phyloP scores from a whole-genome alignment of 37 sponge, comb jelly and placozoan genomes.

The Aphrocallistes beatrix region DNA sequence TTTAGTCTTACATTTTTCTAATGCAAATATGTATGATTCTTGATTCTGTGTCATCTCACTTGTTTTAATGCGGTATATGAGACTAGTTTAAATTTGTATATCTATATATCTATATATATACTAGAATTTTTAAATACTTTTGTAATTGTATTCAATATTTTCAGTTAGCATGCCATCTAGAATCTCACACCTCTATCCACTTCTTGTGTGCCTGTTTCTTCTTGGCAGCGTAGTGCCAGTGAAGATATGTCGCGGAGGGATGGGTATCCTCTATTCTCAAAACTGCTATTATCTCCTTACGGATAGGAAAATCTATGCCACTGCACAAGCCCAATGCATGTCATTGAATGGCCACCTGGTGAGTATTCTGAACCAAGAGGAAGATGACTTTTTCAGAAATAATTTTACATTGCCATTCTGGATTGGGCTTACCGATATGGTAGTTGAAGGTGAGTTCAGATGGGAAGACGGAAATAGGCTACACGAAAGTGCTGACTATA shows the following conservation, averaged over 20 bases:
- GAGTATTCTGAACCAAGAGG: neutral
- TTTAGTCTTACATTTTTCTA: constrained; percentile 27
- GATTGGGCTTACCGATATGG: neutral
- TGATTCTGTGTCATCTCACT: neutral
- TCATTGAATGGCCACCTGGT: neutral
- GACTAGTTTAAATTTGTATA: neutral
- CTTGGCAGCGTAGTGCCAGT: neutral
- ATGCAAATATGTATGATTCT: neutral
- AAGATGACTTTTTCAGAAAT: neutral
- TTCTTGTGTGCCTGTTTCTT: neutral
- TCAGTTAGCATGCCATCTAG: neutral
- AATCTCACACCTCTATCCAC: neutral
- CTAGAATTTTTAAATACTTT: no score
- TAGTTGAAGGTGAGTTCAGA: neutral
- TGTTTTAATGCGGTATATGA: no score
- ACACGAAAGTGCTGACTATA: neutral
- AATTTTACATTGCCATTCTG: neutral
- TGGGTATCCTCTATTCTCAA: neutral
- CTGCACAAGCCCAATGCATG: neutral
- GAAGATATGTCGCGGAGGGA: neutral
- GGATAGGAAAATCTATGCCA: neutral
- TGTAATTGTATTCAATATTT: no score
- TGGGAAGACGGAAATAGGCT: neutral
- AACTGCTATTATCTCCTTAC: neutral
- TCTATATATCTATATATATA: no score